A percentile compares a stretch with the other conserved stretches of the same genome.
phyloP scores from a whole-genome alignment of 35 echinoderm and acorn worm genomes.

The Lytechinus pictus region DNA sequence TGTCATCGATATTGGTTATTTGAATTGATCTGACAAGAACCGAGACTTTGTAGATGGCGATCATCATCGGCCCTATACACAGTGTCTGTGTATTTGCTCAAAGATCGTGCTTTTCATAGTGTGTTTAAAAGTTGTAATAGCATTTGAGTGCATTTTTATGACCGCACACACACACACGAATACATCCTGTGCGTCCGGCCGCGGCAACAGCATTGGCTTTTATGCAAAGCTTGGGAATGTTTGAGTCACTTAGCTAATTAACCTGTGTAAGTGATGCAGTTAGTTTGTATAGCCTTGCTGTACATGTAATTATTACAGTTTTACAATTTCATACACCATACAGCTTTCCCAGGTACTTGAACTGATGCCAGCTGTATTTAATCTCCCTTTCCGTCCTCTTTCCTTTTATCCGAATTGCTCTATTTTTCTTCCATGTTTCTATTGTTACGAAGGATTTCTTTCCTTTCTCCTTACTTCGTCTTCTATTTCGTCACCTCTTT shows the following conservation, averaged over 20 bases:
- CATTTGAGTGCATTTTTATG: constrained; percentile 11
- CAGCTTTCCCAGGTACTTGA: background rate
- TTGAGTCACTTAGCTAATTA: background rate
- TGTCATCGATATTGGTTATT: background rate
- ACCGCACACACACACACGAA: background rate
- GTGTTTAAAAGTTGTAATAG: background rate
- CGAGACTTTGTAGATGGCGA: background rate
- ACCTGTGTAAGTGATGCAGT: background rate
- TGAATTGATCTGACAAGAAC: background rate
- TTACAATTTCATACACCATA: background rate
- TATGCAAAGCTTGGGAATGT: constrained; percentile 9
- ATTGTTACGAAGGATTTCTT: too few species aligned
- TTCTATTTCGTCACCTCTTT: too few species aligned
- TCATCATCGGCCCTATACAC: background rate
- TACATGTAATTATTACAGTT: background rate
- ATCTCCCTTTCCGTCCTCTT: background rate
- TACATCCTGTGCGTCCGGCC: background rate
- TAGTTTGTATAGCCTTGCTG: background rate
- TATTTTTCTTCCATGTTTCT: too few species aligned
- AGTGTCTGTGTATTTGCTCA: background rate
- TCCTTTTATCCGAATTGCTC: too few species aligned
- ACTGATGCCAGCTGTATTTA: background rate
- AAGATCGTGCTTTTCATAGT: background rate
- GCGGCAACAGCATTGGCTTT: background rate
- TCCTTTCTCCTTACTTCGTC: too few species aligned